Percentiles rank a stretch among this genome's conserved stretches.
Evolutionary conservation across 2,113 vertebrate genomes (phyloP).

Genomic region (Psettodes erumei): DNA sequence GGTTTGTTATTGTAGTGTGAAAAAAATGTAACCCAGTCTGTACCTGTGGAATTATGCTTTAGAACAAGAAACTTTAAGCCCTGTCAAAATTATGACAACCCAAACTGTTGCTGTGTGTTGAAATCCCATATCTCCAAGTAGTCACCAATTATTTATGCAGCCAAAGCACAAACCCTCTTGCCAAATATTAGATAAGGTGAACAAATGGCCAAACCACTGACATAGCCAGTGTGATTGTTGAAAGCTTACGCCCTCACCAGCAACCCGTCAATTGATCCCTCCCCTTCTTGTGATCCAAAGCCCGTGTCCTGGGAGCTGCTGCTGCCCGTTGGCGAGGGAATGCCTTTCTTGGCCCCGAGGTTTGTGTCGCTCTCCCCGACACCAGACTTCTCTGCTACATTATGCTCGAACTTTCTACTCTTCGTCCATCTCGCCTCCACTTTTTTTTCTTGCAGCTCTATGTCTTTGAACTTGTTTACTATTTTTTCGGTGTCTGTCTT

Average conservation of each 20-base stretch:
- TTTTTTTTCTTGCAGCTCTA: conserved; percentile 55
- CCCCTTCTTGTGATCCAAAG: conserved; percentile 78
- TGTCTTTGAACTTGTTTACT: conserved; percentile 33
- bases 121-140: background rate
- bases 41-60: too few species aligned
- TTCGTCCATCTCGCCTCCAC: conserved; percentile 35
- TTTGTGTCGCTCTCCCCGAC: conserved; percentile 21
- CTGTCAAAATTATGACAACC: background rate
- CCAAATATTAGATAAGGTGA: background rate
- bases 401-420: conserved; percentile 30
- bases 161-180: background rate
- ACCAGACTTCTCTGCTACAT: background rate
- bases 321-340: conserved; percentile 76
- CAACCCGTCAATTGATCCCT: conserved; percentile 28
- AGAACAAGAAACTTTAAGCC: too few species aligned
- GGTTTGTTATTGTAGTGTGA: background rate
- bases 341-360: conserved; percentile 39
- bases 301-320: conserved; percentile 80
- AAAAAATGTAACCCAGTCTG: background rate
- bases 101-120: background rate
- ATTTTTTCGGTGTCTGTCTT: conserved; percentile 28
- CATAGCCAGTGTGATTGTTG: background rate
- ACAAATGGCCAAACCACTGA: background rate
- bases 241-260: conserved; percentile 4
- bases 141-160: background rate